A percentile compares a stretch with the other conserved stretches of the same genome.
Evolutionary conservation across 2,113 vertebrate genomes (phyloP).

Genomic region (Zosterops lateralis): DNA sequence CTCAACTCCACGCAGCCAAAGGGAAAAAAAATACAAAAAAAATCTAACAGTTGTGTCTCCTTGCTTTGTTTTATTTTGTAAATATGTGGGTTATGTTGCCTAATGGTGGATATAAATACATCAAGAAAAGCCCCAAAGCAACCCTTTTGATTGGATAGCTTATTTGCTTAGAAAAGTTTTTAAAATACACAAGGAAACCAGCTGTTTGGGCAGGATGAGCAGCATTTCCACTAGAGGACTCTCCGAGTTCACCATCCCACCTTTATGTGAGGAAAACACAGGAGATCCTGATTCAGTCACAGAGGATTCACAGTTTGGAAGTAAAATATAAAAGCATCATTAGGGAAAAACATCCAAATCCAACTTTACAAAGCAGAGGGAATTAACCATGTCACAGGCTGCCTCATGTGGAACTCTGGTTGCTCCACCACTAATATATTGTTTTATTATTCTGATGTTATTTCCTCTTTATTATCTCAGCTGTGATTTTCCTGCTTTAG

Average conservation of each 20-base stretch:
- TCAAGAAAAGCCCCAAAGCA: background rate
- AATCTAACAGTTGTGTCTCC: background rate
- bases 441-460: background rate
- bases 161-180: background rate
- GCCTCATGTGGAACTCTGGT: background rate
- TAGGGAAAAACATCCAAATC: background rate
- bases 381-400: background rate
- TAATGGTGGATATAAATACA: background rate
- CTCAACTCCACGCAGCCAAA: background rate
- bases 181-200: fast-evolving
- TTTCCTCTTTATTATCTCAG: background rate
- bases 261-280: no score
- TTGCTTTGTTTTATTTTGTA: background rate
- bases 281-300: background rate
- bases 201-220: background rate
- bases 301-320: background rate
- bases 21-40: no score
- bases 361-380: background rate
- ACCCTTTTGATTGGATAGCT: background rate
- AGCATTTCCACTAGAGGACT: background rate
- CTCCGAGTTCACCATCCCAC: background rate
- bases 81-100: background rate
- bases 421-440: fast-evolving
- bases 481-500: background rate
- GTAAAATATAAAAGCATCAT: background rate